Conservation (phyloP, 2,113 vertebrate genomes). For the Martes martes region DNA sequence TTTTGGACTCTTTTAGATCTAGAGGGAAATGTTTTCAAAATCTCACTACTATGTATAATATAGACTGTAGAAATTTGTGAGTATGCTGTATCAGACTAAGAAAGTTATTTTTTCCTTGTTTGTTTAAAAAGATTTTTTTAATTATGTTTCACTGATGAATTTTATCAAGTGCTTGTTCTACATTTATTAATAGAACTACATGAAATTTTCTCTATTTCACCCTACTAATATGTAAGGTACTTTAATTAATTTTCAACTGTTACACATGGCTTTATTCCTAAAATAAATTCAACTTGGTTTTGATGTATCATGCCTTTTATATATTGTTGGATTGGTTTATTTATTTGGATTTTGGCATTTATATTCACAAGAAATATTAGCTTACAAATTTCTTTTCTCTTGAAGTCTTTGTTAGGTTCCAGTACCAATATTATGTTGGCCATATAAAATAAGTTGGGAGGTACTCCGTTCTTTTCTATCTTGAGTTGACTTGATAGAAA, state of each 20-base stretch:
- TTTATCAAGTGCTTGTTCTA: not conserved
- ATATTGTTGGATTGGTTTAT: not conserved
- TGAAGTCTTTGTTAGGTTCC: not conserved
- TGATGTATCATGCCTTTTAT: not conserved
- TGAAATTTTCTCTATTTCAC: not conserved
- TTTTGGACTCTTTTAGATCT: not conserved
- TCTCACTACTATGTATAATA: not conserved
- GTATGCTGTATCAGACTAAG: not conserved
- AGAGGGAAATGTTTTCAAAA: not conserved
- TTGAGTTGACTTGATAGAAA: not conserved
- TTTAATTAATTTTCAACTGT: not conserved
- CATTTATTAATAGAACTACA: not conserved
- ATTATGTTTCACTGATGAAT: not conserved
- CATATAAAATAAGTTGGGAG: not conserved
- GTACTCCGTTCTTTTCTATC: not conserved
- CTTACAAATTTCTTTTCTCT: not conserved
- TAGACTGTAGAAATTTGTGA: not conserved
- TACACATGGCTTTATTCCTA: not conserved
- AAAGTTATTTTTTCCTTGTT: not conserved
- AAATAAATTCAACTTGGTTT: not conserved
- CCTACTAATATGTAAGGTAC: not conserved
- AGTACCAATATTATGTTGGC: not conserved
- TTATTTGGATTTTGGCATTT: not conserved
- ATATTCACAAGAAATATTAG: not conserved
- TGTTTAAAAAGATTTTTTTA: not conserved